A percentile compares a stretch with the other conserved stretches of the same genome.
Evolutionary conservation across 1,140 invertebrate species (phyloP).

Genomic region (Aphaenogaster rudis): DNA sequence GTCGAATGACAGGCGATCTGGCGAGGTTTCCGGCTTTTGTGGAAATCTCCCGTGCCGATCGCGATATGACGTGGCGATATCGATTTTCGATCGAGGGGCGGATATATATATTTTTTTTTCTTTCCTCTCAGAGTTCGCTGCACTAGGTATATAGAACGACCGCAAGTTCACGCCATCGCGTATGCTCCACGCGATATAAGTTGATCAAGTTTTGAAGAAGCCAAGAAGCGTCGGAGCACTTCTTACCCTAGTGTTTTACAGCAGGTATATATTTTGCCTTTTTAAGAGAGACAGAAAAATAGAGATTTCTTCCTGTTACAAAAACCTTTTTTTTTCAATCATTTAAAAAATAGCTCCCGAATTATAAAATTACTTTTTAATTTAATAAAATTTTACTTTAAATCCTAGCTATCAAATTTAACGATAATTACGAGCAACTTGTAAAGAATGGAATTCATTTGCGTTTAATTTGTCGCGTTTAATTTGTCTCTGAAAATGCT

Average conservation of each 20-base stretch:
- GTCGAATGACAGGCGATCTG: conserved; percentile 40
- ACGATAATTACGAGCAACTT: not conserved
- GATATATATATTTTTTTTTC: conserved; percentile 21
- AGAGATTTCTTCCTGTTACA: not conserved
- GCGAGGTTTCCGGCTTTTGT: conserved; percentile 32
- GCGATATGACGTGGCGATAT: conserved; percentile 48
- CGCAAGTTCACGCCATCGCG: not conserved
- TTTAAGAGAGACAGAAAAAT: not conserved
- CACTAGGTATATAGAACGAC: not conserved
- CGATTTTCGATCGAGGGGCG: conserved; percentile 49
- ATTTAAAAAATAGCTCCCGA: not conserved
- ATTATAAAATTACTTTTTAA: not conserved
- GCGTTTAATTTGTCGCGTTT: not conserved
- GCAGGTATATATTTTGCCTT: not conserved
- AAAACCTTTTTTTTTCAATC: not conserved
- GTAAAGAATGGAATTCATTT: not conserved
- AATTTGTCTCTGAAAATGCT: not conserved
- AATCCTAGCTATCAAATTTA: not conserved
- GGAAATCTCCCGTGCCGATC: conserved; percentile 24
- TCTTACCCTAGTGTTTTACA: not conserved
- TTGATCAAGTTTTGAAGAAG: conserved; percentile 24
- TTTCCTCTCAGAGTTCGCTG: not conserved
- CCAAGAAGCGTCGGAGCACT: not conserved
- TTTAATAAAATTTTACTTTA: not conserved
- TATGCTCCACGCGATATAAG: not conserved